A percentile compares a stretch with the other conserved stretches of the same genome.
Evolutionary conservation across 2,797 vertebrate species (phyloP).

Genomic region (Sebastolobus altivelis): DNA sequence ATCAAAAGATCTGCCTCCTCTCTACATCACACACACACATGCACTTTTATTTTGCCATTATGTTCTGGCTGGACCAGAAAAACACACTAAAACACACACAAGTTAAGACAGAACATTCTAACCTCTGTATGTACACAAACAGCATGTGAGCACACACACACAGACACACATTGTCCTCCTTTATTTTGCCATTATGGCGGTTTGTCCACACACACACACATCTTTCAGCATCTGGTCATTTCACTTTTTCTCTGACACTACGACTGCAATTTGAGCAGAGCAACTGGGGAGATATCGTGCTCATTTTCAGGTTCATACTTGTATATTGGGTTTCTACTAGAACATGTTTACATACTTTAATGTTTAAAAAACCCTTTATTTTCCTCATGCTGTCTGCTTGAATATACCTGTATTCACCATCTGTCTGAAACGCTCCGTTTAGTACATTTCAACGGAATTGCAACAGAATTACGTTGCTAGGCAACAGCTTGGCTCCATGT

Average conservation of each 20-base stretch:
- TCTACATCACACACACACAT: not conserved
- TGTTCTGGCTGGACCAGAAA: conserved; percentile 20
- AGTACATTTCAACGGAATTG: no score
- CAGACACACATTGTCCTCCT: conserved; percentile 1
- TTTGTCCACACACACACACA: conserved; percentile 1
- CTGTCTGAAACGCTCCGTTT: no score
- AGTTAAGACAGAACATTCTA: not conserved
- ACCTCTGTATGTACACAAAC: conserved; percentile 10
- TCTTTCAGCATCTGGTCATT: conserved; percentile 2
- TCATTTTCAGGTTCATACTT: no score
- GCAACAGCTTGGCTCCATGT: no score
- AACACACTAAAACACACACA: conserved; percentile 3
- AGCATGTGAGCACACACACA: not conserved
- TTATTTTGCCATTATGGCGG: conserved; percentile 38
- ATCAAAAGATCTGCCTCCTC: no score
- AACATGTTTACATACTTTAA: no score
- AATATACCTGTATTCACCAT: no score
- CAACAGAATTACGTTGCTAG: no score
- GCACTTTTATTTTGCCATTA: conserved; percentile 57
- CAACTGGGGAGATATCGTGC: no score
- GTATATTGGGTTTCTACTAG: no score
- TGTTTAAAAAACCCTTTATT: no score
- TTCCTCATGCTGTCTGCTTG: no score
- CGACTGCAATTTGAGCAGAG: not conserved
- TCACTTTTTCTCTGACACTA: not conserved